Percentiles rank a stretch among this genome's conserved stretches.
Conservation (phyloP, 2,113 vertebrate species). For the Panurus biarmicus region DNA sequence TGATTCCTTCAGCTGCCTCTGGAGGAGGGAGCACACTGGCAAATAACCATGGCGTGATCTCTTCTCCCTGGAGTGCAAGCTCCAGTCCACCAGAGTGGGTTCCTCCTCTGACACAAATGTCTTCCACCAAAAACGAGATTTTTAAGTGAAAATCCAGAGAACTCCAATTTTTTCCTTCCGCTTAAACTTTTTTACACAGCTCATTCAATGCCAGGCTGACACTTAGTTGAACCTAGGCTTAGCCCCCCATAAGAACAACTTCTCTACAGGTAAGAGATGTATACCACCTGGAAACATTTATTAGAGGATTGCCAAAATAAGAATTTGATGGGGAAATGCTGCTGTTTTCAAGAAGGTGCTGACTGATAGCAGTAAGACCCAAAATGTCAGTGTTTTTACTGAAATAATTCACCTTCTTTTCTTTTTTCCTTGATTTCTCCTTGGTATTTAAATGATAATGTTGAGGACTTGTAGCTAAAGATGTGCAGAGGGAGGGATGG, state of each 20-base stretch:
- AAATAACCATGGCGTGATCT: background rate
- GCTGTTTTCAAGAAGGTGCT: background rate
- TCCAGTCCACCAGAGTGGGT: background rate
- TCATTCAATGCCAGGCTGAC: background rate
- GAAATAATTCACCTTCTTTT: background rate
- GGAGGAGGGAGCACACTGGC: background rate
- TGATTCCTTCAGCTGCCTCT: background rate
- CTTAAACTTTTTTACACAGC: background rate
- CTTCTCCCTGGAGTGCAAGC: background rate
- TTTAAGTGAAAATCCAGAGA: background rate
- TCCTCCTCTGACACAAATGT: background rate
- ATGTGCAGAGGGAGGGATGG: background rate
- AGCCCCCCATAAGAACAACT: background rate
- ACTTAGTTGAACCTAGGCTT: background rate
- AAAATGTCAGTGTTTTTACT: background rate
- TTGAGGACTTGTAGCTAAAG: background rate
- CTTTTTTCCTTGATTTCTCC: background rate
- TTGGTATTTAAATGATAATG: background rate
- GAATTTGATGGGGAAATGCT: background rate
- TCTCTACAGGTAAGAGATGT: background rate
- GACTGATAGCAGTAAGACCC: background rate
- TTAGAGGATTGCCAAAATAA: background rate
- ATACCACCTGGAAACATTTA: background rate
- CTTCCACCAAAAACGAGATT: background rate
- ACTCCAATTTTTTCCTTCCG: background rate